Evolutionary conservation across 2,888 invertebrate species (phyloP).

Genomic region (Hypsopygia costalis): DNA sequence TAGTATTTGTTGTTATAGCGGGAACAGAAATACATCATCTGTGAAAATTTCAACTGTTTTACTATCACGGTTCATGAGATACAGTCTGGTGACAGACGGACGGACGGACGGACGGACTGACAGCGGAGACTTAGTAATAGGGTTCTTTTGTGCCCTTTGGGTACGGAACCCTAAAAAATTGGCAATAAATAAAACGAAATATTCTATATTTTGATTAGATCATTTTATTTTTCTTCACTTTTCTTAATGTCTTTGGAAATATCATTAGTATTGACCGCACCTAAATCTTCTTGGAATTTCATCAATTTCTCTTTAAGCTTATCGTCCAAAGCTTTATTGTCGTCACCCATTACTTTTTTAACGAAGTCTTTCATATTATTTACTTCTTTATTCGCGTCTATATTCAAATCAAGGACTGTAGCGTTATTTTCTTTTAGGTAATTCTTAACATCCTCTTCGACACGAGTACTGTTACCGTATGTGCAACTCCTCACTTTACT

Average conservation of each 20-base stretch:
- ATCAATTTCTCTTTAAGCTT: constrained; percentile 40
- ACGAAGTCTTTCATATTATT: constrained; percentile 37
- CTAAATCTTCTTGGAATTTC: constrained; percentile 37
- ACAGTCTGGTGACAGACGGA: too few species aligned
- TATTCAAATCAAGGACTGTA: constrained; percentile 48
- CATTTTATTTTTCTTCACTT: constrained; percentile 17
- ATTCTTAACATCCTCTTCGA: constrained; percentile 27
- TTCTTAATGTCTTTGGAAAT: constrained; percentile 26
- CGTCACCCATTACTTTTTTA: constrained; percentile 44
- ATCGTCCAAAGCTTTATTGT: constrained; percentile 32
- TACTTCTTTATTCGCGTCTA: constrained; percentile 12
- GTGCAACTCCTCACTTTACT: constrained; percentile 44
- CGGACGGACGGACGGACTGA: too few species aligned
- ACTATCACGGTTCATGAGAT: too few species aligned
- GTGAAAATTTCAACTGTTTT: too few species aligned
- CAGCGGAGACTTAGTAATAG: too few species aligned
- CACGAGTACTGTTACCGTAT: constrained; percentile 32
- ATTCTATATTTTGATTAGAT: too few species aligned
- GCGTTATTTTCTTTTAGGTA: constrained; percentile 53
- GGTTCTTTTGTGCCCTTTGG: too few species aligned
- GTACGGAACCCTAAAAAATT: too few species aligned
- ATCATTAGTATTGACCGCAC: constrained; percentile 29
- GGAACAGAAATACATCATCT: too few species aligned
- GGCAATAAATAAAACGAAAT: too few species aligned
- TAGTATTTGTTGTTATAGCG: too few species aligned